Percentiles rank a stretch among this genome's conserved stretches.
Conservation (phyloP, 2,113 vertebrate species). For the Labeo rohita region DNA sequence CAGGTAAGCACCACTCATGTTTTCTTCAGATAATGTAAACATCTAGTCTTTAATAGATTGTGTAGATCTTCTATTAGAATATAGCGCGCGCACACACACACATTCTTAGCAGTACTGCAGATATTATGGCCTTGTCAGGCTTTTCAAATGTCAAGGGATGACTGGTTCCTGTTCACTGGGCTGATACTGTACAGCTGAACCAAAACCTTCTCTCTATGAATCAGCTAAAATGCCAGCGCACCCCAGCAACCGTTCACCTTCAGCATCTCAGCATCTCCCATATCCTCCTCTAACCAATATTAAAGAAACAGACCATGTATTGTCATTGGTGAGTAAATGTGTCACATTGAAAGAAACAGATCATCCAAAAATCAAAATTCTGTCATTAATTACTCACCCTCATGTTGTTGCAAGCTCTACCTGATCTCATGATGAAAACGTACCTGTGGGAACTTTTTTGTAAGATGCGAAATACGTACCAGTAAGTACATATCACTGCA, state of each 20-base stretch:
- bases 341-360: not conserved
- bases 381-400: no score
- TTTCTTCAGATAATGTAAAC: not conserved
- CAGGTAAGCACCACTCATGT: not conserved
- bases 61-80: not conserved
- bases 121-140: slow-evolving; percentile 3
- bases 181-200: slow-evolving; percentile 6
- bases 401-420: no score
- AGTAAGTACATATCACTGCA: no score
- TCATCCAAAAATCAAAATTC: no score
- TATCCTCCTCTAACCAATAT: not conserved
- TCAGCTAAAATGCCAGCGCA: not conserved
- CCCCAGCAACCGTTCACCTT: not conserved
- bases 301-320: not conserved
- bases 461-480: no score
- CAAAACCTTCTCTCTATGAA: not conserved
- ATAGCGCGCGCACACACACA: not conserved
- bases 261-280: not conserved
- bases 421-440: no score
- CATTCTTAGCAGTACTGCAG: not conserved
- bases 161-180: slow-evolving; percentile 25
- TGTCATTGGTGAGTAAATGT: not conserved
- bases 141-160: slow-evolving; percentile 32
- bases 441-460: no score
- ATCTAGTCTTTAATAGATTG: not conserved